Conservation (phyloP, 2,888 invertebrate species). For the Chaetogeoica ovagalla region DNA sequence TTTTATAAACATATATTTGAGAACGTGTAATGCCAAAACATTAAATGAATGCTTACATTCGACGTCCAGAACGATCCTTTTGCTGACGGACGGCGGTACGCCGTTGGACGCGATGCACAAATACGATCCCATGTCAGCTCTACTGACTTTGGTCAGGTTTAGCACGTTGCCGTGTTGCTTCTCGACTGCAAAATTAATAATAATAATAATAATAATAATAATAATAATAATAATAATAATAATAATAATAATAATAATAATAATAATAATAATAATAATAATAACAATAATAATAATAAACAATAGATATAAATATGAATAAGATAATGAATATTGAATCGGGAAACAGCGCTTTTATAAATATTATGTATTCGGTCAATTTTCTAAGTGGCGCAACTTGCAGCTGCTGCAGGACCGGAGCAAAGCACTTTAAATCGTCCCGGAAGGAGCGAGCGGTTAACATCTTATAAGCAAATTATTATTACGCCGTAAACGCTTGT, state of each 20-base stretch:
- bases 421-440: not conserved
- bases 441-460: not conserved
- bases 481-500: too few species aligned
- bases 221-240: too few species aligned
- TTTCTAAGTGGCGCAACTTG: not conserved
- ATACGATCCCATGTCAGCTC: constrained; percentile 86
- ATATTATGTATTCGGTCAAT: constrained; percentile 8
- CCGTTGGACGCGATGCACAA: constrained; percentile 83
- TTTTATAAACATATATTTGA: too few species aligned
- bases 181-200: constrained; percentile 73
- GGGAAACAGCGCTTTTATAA: not conserved
- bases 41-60: constrained; percentile 74
- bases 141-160: constrained; percentile 81
- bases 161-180: constrained; percentile 83
- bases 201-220: too few species aligned
- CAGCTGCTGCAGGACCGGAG: too few species aligned
- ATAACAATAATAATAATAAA: too few species aligned
- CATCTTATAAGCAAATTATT: too few species aligned
- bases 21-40: too few species aligned
- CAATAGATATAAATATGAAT: constrained; percentile 4
- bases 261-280: too few species aligned
- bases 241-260: too few species aligned
- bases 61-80: constrained; percentile 86
- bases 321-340: constrained; percentile 1
- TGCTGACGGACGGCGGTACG: constrained; percentile 88